A percentile compares a stretch with the other conserved stretches of the same genome.
Conservation (phyloP, 2,797 vertebrate species). For the Rhadinocentrus ornatus region DNA sequence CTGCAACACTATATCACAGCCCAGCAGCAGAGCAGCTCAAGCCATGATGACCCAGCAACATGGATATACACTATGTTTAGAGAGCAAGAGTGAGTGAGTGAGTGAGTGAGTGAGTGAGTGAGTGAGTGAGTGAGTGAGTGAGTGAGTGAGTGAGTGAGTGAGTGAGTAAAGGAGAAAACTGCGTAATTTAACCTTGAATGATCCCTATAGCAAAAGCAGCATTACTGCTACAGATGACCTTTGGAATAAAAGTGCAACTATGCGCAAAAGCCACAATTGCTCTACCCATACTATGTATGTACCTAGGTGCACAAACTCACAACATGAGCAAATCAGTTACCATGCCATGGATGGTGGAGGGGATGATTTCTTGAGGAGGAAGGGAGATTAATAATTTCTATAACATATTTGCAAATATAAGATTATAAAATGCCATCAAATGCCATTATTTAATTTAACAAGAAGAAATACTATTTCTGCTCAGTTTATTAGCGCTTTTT, state of each 20-base stretch:
- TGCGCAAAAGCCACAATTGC: constrained; percentile 35
- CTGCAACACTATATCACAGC: constrained; percentile 59
- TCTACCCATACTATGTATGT: constrained; percentile 2
- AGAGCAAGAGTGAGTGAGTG: background rate
- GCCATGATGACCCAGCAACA: constrained; percentile 69
- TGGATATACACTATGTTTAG: constrained; percentile 34
- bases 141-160: background rate
- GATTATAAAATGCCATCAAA: constrained; percentile 4
- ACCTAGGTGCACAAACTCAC: background rate
- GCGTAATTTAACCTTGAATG: constrained; percentile 58
- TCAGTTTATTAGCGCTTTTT: constrained; percentile 14
- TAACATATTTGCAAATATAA: background rate
- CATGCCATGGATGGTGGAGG: background rate
- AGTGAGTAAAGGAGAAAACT: constrained; percentile 27
- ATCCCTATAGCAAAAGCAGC: constrained; percentile 55
- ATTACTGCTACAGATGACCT: constrained; percentile 55
- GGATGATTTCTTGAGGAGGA: background rate
- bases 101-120: constrained; percentile 14
- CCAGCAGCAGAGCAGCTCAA: constrained; percentile 53
- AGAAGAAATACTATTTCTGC: background rate
- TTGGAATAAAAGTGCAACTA: constrained; percentile 51
- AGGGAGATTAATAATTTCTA: constrained; percentile 3
- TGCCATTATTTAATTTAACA: background rate
- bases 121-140: constrained; percentile 10
- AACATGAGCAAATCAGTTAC: background rate